These are phyloP conservation scores for Egretta garzetta DNA, from an alignment of 2,113 vertebrate species.

Conservation along the genomic window DNA sequence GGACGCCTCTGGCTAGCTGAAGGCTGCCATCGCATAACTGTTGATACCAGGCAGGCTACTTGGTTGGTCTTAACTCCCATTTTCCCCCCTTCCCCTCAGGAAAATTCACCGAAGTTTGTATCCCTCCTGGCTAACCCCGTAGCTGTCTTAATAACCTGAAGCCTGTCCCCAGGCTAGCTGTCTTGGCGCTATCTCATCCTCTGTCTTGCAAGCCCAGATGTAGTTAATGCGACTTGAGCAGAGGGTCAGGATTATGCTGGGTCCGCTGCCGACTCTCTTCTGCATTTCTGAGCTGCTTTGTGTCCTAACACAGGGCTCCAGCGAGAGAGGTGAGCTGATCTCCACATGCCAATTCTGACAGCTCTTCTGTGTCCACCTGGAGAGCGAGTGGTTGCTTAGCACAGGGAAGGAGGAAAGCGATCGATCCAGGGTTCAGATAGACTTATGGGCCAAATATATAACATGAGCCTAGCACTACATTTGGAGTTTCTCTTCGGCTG, in stretches of 20 bases:
- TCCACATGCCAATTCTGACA: neutral
- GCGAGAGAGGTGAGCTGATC: neutral
- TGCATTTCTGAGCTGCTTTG: neutral
- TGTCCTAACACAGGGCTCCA: neutral
- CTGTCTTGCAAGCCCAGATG: conserved; percentile 14
- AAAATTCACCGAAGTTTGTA: conserved; percentile 60
- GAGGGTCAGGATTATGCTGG: conserved; percentile 14
- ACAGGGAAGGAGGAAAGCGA: neutral
- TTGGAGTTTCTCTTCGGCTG: neutral
- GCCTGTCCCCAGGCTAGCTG: conserved; percentile 72
- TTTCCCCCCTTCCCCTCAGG: conserved; percentile 56
- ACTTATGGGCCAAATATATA: neutral
- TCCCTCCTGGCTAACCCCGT: conserved; percentile 49
- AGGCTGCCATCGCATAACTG: conserved; percentile 63
- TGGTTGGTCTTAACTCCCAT: conserved; percentile 55
- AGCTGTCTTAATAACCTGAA: conserved; percentile 71
- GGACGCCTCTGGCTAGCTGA: conserved; percentile 74
- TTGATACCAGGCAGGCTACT: conserved; percentile 44
- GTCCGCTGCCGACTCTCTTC: neutral
- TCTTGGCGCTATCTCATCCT: conserved; percentile 59
- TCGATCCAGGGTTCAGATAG: neutral
- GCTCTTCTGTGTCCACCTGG: neutral
- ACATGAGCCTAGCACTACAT: neutral
- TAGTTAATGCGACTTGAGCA: conserved; percentile 41
- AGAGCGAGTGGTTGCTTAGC: neutral